These are phyloP conservation scores for Pipa parva DNA, from an alignment of 2,113 vertebrate genomes.

Conservation along the genomic window DNA sequence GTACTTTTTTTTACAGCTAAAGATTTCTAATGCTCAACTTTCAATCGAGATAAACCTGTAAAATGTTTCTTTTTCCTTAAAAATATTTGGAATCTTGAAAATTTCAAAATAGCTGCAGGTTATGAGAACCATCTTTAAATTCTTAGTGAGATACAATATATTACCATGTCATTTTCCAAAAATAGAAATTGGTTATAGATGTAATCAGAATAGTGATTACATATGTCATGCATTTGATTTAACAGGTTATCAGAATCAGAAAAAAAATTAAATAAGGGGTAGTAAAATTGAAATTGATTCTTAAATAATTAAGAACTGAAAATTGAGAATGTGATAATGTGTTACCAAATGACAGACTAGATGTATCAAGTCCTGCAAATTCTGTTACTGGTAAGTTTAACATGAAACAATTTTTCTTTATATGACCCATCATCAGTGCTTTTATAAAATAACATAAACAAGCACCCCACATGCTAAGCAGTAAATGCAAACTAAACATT, in stretches of 20 bases:
- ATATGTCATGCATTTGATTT: no score
- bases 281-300: not conserved
- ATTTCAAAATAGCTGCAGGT: not conserved
- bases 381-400: no score
- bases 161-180: not conserved
- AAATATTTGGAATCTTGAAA: not conserved
- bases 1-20: not conserved
- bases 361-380: no score
- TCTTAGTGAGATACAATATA: not conserved
- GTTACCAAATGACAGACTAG: not conserved
- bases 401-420: no score
- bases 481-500: no score
- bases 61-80: not conserved
- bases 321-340: not conserved
- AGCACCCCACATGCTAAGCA: not conserved
- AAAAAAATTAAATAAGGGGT: not conserved
- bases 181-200: not conserved
- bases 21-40: slow-evolving; percentile 12
- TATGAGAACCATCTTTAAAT: not conserved
- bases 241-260: not conserved
- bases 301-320: not conserved
- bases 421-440: no score
- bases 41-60: not conserved
- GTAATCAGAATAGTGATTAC: not conserved
- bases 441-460: no score